phyloP scores from a whole-genome alignment of 2,888 invertebrate genomes.

The Ornithoptera priamus region DNA sequence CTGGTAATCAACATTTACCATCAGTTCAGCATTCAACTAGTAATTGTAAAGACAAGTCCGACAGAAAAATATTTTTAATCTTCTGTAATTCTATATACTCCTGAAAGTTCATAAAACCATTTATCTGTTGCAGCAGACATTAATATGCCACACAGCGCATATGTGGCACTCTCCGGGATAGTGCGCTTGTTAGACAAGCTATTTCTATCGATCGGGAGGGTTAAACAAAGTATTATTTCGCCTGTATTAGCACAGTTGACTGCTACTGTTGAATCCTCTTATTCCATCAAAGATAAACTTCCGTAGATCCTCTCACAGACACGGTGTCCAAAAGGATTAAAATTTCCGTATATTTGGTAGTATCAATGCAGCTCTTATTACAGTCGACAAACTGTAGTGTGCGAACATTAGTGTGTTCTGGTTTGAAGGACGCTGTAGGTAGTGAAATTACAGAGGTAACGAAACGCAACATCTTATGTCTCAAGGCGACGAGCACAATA shows the following conservation, averaged over 20 bases:
- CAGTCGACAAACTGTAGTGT: too few relatives aligned
- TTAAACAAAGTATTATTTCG: not conserved
- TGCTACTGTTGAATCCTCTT: not conserved
- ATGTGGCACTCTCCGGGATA: not conserved
- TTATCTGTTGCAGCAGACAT: not conserved
- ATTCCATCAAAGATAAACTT: not conserved
- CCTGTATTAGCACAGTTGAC: not conserved
- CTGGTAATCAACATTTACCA: too few relatives aligned
- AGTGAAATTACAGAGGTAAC: too few relatives aligned
- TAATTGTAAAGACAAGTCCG: not conserved
- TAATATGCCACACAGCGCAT: not conserved
- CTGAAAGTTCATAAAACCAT: too few relatives aligned
- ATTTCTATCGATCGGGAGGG: slow-evolving; percentile 4
- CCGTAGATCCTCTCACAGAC: not conserved
- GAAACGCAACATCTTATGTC: too few relatives aligned
- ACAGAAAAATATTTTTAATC: not conserved
- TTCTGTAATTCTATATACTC: not conserved
- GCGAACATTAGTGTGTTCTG: too few relatives aligned
- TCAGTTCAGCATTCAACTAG: too few relatives aligned
- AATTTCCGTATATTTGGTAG: too few relatives aligned
- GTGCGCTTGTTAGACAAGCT: slow-evolving; percentile 2
- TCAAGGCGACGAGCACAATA: too few relatives aligned
- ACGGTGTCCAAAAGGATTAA: too few relatives aligned
- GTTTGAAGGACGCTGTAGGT: too few relatives aligned
- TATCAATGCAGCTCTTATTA: too few relatives aligned